Base-by-base conservation (phyloP, 1,140 invertebrate species). In the Drosophila obscura region DNA sequence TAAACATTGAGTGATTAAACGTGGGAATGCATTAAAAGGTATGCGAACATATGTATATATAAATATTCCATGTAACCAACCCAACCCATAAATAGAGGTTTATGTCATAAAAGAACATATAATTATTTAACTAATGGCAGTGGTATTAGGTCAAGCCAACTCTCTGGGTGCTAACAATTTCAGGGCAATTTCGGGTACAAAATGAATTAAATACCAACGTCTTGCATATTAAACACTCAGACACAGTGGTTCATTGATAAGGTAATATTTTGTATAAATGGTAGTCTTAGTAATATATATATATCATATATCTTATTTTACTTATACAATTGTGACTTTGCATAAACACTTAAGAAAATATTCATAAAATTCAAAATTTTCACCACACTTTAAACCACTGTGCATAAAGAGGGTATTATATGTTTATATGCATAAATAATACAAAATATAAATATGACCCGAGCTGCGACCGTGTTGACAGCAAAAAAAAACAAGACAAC, bases 361-460 rank as follows among this genome's bases (percentile, higher is more conserved):
- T 9, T 9, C 15, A 6, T 46, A 19, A 19, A 46, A 4, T 46
- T 9, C 13, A 16, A 1, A 28, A 28, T 28, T 9, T 28, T 31
- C 7, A 26, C 4, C 13, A 4, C 7, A 31, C 15, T 5, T 4
- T 50, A 45, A 52, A 55, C 43, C 69, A 60, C 62, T 39, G 53
- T 77, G 41, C 53, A 15, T 16, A 39, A n/a, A 16, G 41, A 58
- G 35, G 45, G 22, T 31, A 69, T 64, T 48, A 58, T 69, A 82
- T 87, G 43, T 78, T 76, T 67, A 66, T 72, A 78, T 82, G 82
- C 78, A 82, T 82, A 85, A 85, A 87, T 75, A 87, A 87, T 65
- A 78, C 68, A 81, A 68, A 72, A 82, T 79, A 87, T 75, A 71
- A 79, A 87, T 87, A 81, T 85, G 74, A 85, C 52, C 60, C 60